Evolutionary conservation across 2,888 invertebrate genomes (phyloP), one percentile per base, ranked within the genome.

Genomic region (Dryococelus australis): DNA sequence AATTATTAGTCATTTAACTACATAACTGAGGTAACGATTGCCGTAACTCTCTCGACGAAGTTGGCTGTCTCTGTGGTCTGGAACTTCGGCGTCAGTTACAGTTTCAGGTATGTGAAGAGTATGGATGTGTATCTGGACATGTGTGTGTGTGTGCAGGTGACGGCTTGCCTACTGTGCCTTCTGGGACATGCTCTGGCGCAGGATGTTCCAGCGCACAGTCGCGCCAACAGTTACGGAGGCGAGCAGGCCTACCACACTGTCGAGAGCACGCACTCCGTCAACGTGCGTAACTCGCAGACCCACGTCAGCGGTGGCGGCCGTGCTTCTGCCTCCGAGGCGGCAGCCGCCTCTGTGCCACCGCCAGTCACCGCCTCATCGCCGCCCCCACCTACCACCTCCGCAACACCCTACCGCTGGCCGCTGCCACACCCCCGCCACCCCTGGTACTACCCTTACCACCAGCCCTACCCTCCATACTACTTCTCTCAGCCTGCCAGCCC

Each of bases 221-320:
- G 24, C 83, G 35, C 28, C 16, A 26, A 43, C 24, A 43, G 24
- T 35, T 83, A 83, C 35, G 83, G 83, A 2, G 16, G 35, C 43
- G 83, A 83, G 16, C 83, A 83, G 83, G 35, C 83, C 16, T 83
- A 83, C 83, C 83, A 83, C 83, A 83, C 83, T 10, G 83, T 83
- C 35, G 35, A 83, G 28, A 35, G 26, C 28, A 35, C 83, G 83
- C 83, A 83, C 35, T 28, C 83, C 10, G 28, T 83, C 43, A 83
- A 35, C 83, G 24, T 83, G 83, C 28, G 35, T 13, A 83, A 83
- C 83, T 83, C 83, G 16, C 28, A 16, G 24, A 83, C 83, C 12
- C 83, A 43, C 28, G 43, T 83, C 16, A 83, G 28, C 35, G 83
- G 83, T 4, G 83, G 28, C 9, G 43, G 43, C 10, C 28, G 83